Percentiles rank a stretch among this genome's conserved stretches.
These are phyloP conservation scores for Limnephilus lunatus DNA, from an alignment of 2,888 invertebrate species.

Conservation along the genomic window DNA sequence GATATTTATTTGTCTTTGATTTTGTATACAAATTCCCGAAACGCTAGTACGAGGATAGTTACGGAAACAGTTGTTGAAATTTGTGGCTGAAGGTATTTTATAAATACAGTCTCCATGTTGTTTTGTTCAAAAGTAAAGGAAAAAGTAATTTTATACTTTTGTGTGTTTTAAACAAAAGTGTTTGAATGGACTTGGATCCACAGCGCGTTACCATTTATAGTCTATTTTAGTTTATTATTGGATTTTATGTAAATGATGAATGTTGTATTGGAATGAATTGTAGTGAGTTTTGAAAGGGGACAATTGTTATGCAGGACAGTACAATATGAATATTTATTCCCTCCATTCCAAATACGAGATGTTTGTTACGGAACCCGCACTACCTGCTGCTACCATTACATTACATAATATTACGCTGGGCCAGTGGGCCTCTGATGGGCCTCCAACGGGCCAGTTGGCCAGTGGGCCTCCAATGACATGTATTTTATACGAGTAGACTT, in stretches of 20 bases:
- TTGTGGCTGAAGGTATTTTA: constrained; percentile 64
- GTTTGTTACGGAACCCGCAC: constrained; percentile 6
- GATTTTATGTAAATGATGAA: constrained; percentile 48
- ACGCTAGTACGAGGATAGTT: constrained; percentile 27
- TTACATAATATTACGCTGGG: no score
- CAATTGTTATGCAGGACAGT: constrained; percentile 49
- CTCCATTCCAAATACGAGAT: constrained; percentile 60
- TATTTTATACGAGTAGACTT: constrained; percentile 22
- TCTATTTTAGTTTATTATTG: constrained; percentile 48
- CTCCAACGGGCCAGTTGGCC: not conserved
- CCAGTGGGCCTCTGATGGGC: not conserved
- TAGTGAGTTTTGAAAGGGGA: constrained; percentile 24
- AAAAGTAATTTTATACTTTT: constrained; percentile 36
- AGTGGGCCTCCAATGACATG: constrained; percentile 13
- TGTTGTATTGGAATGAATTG: constrained; percentile 38
- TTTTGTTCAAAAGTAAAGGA: constrained; percentile 37
- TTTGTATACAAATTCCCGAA: constrained; percentile 44
- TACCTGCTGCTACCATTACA: not conserved
- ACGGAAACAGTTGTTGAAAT: constrained; percentile 53
- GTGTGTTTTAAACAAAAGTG: constrained; percentile 34
- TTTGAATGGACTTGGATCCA: constrained; percentile 4
- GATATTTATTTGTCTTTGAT: constrained; percentile 57
- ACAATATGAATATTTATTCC: constrained; percentile 57
- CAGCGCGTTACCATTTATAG: constrained; percentile 44
- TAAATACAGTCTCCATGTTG: constrained; percentile 63